Base-by-base conservation (phyloP, 2,797 vertebrate species). In the Melanotaenia pygmaea region DNA sequence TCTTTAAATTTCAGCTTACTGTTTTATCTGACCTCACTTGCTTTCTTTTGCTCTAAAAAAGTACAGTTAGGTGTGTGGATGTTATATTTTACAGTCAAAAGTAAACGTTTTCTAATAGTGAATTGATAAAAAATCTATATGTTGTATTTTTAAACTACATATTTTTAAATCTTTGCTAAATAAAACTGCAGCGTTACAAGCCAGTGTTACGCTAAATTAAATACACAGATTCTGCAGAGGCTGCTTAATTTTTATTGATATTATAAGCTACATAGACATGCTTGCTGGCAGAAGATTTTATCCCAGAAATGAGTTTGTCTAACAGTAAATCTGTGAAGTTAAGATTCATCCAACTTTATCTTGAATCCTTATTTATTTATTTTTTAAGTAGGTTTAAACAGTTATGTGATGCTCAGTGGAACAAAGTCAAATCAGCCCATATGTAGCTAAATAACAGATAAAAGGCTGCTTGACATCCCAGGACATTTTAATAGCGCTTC, bases 1-100 rank as follows among this genome's bases (percentile, higher is more conserved):
- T 74, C 0, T 28, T 28, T 28, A 28, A 28, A 28, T 28, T 1
- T 64, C 54, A 75, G 62, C 2, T 22, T 7, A 13, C 47, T 26
- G 2, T 60, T 80, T 69, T 28, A 64, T 60, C 72, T 62, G 26
- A 43, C 20, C 60, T 72, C 45, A 65, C 37, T 74, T 63, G 62
- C 32, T 75, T 59, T 2, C 6, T 13, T 72, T 68, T 50, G 56
- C 24, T n/a, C 43, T 56, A 14, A n/a, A 11, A 38, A 12, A 38
- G 12, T 38, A 38, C 11, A 38, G 3, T 38, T 12, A 38, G 35
- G 3, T 38, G 37, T 13, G 12, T 38, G 12, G 37, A 22, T 62
- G 53, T 67, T 5, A 59, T 3, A 59, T 62, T 40, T 45, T 64
- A 5, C 37, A 6, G 32, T 38, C 40, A 20, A 70, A 67, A 45